phyloP scores from a whole-genome alignment of 92 coral and sea anemone species.

The Chrysogorgia sp. region DNA sequence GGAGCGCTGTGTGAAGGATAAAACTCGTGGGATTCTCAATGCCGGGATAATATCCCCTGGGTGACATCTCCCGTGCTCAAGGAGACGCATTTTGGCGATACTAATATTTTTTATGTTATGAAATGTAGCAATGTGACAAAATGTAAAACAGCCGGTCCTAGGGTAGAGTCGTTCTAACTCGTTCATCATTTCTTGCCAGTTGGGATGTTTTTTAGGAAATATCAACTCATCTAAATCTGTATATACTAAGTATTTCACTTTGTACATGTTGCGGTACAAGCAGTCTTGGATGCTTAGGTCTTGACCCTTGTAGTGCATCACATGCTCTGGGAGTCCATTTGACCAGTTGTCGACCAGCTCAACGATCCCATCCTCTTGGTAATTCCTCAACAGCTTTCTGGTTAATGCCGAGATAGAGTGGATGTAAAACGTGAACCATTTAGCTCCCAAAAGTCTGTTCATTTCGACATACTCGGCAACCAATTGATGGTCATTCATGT shows the following conservation, averaged over 20 bases:
- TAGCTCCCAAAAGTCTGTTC: neutral
- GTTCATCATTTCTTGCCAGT: neutral
- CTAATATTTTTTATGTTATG: too few species aligned
- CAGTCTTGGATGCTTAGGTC: conserved; percentile 4
- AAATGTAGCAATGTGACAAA: too few species aligned
- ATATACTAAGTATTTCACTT: neutral
- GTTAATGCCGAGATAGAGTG: neutral
- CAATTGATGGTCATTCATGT: neutral
- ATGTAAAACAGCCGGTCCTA: too few species aligned
- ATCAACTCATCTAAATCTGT: neutral
- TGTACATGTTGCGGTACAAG: conserved; percentile 4
- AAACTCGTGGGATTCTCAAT: too few species aligned
- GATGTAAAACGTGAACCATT: neutral
- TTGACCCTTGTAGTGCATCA: neutral
- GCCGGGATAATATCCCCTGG: too few species aligned
- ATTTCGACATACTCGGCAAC: neutral
- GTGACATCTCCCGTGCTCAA: too few species aligned
- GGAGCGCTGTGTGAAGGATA: too few species aligned
- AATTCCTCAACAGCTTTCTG: neutral
- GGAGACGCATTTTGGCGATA: too few species aligned
- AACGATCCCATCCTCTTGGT: neutral
- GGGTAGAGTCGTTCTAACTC: neutral
- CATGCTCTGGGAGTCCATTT: neutral
- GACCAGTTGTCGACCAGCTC: neutral
- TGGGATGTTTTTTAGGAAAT: neutral